These are phyloP conservation scores for Agrochola lychnidis DNA, from an alignment of 2,888 invertebrate genomes.

Conservation along the genomic window DNA sequence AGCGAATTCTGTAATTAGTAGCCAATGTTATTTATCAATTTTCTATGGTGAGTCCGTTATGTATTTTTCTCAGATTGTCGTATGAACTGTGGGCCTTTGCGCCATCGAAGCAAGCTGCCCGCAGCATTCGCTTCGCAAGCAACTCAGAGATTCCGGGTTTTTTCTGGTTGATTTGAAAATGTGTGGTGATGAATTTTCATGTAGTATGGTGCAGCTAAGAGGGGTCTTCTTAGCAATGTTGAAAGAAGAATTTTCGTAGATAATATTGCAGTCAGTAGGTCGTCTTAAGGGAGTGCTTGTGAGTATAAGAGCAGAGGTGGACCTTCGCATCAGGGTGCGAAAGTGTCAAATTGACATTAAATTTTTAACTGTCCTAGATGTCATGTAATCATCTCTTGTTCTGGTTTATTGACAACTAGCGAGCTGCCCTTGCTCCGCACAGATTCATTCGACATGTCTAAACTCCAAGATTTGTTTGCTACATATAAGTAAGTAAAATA, in stretches of 20 bases:
- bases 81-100: no score
- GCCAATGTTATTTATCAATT: constrained; percentile 87
- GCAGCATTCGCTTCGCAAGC: not conserved
- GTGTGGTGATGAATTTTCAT: not conserved
- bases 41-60: constrained; percentile 81
- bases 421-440: not conserved
- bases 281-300: no score
- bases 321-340: not conserved
- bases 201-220: not conserved
- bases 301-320: not conserved
- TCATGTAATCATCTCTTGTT: not conserved
- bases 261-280: no score
- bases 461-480: not conserved
- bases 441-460: not conserved
- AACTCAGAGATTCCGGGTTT: not conserved
- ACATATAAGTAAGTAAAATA: not conserved
- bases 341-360: constrained; percentile 15
- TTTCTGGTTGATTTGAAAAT: not conserved
- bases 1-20: constrained; percentile 72
- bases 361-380: not conserved
- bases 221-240: not conserved
- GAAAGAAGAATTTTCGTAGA: not conserved
- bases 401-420: not conserved
- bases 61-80: not conserved
- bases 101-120: no score